A percentile compares a stretch with the other conserved stretches of the same genome.
Evolutionary conservation across 1,140 invertebrate species (phyloP).

Genomic region (Thaumatotibia leucotreta): DNA sequence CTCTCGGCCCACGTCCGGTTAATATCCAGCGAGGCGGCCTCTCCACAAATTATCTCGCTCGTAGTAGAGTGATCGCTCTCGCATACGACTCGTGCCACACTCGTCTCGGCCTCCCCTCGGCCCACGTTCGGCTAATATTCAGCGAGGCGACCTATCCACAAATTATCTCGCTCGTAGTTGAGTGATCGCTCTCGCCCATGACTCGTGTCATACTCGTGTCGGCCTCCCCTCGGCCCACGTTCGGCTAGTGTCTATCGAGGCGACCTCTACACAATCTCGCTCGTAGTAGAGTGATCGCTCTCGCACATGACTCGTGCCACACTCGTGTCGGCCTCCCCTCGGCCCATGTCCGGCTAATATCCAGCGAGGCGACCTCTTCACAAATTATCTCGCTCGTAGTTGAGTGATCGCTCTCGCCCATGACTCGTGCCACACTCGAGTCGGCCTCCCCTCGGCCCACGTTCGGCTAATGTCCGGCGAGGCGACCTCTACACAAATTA

Average conservation of each 20-base stretch:
- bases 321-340: constrained; percentile 5
- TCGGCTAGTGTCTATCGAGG: constrained; percentile 18
- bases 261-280: background rate
- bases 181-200: background rate
- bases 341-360: constrained; percentile 15
- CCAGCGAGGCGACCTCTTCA: background rate
- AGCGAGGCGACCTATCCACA: background rate
- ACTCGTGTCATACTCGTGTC: background rate
- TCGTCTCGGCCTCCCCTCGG: background rate
- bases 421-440: background rate
- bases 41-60: background rate
- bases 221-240: constrained; percentile 2
- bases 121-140: constrained; percentile 16
- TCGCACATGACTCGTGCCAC: background rate
- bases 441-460: background rate
- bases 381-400: background rate
- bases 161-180: background rate
- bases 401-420: background rate
- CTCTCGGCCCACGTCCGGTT: background rate
- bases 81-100: background rate
- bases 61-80: background rate
- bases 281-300: background rate
- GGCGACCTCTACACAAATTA: constrained; percentile 26
- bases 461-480: constrained; percentile 19
- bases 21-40: constrained; percentile 17